Base-by-base conservation (phyloP, 2,888 invertebrate species). In the Eubasilissa splendida region DNA sequence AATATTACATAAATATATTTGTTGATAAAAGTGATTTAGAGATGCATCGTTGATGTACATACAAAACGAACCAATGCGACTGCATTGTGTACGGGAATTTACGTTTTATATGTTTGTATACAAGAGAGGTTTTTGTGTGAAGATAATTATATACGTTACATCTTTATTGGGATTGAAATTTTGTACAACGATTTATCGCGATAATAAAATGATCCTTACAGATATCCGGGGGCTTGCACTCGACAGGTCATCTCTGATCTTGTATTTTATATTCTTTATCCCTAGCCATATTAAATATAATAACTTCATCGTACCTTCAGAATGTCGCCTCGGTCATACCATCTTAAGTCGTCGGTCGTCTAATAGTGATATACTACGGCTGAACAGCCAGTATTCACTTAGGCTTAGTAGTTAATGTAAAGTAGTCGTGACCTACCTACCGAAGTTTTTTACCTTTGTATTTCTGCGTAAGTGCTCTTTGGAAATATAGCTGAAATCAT, bases 131-230 rank as follows among this genome's bases (percentile, higher is more conserved):
- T 63, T n/a, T 63, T 10, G 63, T 33, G 0, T 63, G 4, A 33
- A 33, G 33, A 12, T 31, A 10, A 22, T 33, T 11, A 4, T 31
- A 42, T 10, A 31, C 11, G 12, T 63, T 33, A 63, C 12, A 31
- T 42, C 10, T 63, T 11, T 63, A 12, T 63, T 22, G 12, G 9
- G 5, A 4, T 9, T 33, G 33, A 63, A 63, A 31, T 70, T 54
- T 54, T n/a, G 70, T 53, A 60, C 52, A 31, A 60, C 63, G 52
- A 31, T 52, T 63, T 76, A 60, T 63, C 31, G 75, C 60, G 14
- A 60, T 76, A 76, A 76, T 76, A 76, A 76, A 63, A 76, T 76
- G 52, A 76, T 76, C 63, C 63, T 63, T 63, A 12, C 31, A 33
- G 63, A 31, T 63, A 63, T 63, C 63, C 63, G 7, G 31, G 42